These are phyloP conservation scores for Gallinago stenura DNA, from an alignment of 2,797 vertebrate genomes.

Conservation along the genomic window DNA sequence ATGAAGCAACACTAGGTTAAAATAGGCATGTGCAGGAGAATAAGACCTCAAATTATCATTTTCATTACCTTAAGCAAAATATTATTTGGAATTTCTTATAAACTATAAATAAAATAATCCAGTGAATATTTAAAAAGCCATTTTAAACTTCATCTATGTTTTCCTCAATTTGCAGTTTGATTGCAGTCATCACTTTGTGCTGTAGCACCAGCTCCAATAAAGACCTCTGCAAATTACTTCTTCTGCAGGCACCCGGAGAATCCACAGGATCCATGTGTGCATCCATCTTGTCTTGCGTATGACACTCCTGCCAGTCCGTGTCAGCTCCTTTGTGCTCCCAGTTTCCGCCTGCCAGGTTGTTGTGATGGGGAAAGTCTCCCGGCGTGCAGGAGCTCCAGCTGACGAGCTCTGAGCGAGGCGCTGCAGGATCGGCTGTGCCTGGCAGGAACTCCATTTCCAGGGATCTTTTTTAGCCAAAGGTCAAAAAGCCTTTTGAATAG, in stretches of 20 bases:
- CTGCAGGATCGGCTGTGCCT: background rate
- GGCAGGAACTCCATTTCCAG: background rate
- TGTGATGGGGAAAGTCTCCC: rapidly evolving
- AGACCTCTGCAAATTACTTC: background rate
- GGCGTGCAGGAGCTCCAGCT: rapidly evolving
- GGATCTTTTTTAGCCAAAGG: background rate
- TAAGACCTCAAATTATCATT: background rate
- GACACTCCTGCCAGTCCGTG: background rate
- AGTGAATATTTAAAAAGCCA: background rate
- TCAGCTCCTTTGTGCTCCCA: background rate
- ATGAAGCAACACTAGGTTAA: background rate
- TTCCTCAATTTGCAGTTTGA: background rate
- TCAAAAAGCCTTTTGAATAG: background rate
- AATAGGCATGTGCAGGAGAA: background rate
- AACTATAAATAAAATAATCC: background rate
- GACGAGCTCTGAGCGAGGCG: rapidly evolving
- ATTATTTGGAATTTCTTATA: background rate
- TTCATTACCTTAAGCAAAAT: background rate
- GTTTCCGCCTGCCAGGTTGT: rapidly evolving
- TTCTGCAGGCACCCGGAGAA: background rate
- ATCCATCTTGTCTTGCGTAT: background rate
- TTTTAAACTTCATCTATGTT: background rate
- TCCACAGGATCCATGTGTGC: background rate
- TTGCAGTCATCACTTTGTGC: background rate
- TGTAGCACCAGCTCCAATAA: background rate